Conservation (phyloP, 2,888 invertebrate species). For the Perizoma flavofasciatum region DNA sequence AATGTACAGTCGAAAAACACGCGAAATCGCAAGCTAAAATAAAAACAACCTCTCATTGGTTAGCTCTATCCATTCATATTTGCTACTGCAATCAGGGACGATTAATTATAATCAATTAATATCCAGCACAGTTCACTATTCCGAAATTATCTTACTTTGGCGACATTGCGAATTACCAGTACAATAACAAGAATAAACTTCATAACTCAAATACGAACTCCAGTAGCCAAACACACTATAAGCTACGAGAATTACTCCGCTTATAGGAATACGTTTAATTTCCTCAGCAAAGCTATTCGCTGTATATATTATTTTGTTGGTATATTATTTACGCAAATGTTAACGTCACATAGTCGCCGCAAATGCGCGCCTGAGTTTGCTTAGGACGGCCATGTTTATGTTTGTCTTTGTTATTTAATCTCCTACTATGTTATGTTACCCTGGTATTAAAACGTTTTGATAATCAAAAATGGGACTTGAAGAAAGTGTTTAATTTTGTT, state of each 20-base stretch:
- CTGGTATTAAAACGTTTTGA: slow-evolving; percentile 25
- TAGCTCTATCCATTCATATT: too few relatives aligned
- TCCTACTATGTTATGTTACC: slow-evolving; percentile 40
- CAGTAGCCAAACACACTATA: slow-evolving; percentile 17
- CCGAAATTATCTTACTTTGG: too few relatives aligned
- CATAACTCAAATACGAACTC: neutral
- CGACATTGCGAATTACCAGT: neutral
- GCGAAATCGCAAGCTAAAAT: neutral
- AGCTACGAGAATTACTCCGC: slow-evolving; percentile 17
- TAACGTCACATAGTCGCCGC: slow-evolving; percentile 27
- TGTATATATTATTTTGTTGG: slow-evolving; percentile 6
- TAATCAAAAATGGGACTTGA: slow-evolving; percentile 6
- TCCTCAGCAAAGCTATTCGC: slow-evolving; percentile 26
- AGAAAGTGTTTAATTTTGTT: neutral
- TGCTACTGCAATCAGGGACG: too few relatives aligned
- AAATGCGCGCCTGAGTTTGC: slow-evolving; percentile 33
- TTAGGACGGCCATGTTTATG: slow-evolving; percentile 44
- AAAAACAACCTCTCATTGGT: too few relatives aligned
- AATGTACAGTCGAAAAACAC: neutral
- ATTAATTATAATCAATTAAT: too few relatives aligned
- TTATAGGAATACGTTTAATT: slow-evolving; percentile 29
- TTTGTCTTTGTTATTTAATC: slow-evolving; percentile 50
- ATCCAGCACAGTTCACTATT: too few relatives aligned
- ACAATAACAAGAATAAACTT: slow-evolving; percentile 2
- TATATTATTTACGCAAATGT: slow-evolving; percentile 28